phyloP scores from a whole-genome alignment of 2,113 vertebrate genomes.

The Brienomyrus longianalis region DNA sequence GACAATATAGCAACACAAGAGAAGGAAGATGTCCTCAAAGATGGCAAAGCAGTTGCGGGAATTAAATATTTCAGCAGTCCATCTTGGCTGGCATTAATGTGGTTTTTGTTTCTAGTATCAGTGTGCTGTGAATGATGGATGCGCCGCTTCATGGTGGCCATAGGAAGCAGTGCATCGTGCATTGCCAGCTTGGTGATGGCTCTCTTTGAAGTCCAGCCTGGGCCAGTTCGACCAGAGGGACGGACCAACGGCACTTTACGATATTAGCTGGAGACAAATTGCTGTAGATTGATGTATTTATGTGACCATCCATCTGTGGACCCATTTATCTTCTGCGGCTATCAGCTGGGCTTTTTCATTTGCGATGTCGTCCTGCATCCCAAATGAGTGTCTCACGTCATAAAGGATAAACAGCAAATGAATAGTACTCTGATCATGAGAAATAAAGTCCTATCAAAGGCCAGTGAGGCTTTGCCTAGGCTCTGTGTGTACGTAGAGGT shows the following conservation, averaged over 20 bases:
- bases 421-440: not conserved
- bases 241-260: not conserved
- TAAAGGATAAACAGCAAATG: not conserved
- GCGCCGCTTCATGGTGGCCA: not conserved
- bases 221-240: not conserved
- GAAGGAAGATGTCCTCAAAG: not conserved
- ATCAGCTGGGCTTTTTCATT: not conserved
- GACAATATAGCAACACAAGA: not conserved
- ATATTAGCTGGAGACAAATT: not conserved
- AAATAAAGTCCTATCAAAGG: not conserved
- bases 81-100: not conserved
- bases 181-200: not conserved
- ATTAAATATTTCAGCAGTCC: not conserved
- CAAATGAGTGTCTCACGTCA: not conserved
- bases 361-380: constrained; percentile 24
- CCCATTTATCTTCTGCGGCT: not conserved
- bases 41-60: not conserved
- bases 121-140: not conserved
- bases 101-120: not conserved
- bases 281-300: constrained; percentile 3
- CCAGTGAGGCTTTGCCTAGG: not conserved
- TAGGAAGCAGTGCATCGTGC: not conserved
- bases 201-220: not conserved
- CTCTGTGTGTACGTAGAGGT: not conserved
- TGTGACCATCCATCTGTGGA: not conserved